Base-by-base conservation (phyloP, 2,888 invertebrate genomes). In the Tetrapedia diversipes region DNA sequence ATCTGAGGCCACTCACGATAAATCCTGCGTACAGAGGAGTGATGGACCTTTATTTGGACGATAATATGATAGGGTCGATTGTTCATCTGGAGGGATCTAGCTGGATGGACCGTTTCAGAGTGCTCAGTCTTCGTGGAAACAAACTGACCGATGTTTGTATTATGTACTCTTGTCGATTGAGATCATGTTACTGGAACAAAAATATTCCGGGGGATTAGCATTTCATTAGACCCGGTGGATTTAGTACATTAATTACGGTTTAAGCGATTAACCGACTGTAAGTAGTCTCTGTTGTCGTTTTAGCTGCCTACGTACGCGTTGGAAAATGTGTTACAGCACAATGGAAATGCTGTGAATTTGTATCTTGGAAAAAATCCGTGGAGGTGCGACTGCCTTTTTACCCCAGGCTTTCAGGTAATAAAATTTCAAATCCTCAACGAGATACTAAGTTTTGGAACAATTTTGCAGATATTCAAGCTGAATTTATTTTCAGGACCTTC, bases 371-470 rank as follows among this genome's bases (percentile, higher is more conserved):
- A 94, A 78, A 97, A 97, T 91, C 96, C 97, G 0, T 97, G 97
- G 96, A 93, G 94, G 32, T 97, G 97, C 88, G 96, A 96, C 86
- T 97, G 97, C 83, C 94, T 94, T 80, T 97, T 96, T 90, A 95
- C 95, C 4, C 96, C 96, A 51, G 93, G 95, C 45, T 96, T 97
- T 88, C 95, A 96, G 88, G 95, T 94, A 90, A 39, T 37, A 27
- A 10, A 29, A 14, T 45, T 4, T 11, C 14, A 60, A 32, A 14
- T 8, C 19, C 8, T 45, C 0, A 19, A 14, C n/a, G n/a, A 32
- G 3, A 53, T 29, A 34, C 19, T 32, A 19, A 27, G 16, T 14
- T 34, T 1, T 8, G n/a, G n/a, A 54, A 14, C 11, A 7, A 54
- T 19, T 49, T 8, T 51, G 27, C 4, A n/a, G 2, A 2, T 19